Conservation (phyloP, 2,797 vertebrate genomes). For the Limosa lapponica region DNA sequence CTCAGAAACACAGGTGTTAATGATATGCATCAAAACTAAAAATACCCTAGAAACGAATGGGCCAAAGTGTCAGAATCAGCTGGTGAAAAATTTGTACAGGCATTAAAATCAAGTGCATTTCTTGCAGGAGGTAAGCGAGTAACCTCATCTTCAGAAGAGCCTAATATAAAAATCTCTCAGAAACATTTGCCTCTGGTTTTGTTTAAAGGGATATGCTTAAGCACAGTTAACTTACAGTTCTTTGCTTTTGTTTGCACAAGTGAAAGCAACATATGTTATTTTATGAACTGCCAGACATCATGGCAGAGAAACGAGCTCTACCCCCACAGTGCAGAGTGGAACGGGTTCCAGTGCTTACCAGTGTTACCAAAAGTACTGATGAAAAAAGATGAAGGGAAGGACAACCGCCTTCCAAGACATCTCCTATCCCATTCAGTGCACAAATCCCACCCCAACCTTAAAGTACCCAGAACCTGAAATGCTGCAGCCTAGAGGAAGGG, state of each 20-base stretch:
- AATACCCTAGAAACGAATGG: background rate
- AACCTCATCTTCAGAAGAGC: background rate
- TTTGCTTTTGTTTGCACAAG: slow-evolving; percentile 39
- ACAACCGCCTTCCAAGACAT: background rate
- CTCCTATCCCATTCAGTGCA: background rate
- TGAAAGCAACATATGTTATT: slow-evolving; percentile 14
- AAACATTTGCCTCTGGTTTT: background rate
- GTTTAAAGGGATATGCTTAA: background rate
- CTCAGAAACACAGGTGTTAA: background rate
- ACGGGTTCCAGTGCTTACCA: background rate
- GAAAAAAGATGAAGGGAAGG: background rate
- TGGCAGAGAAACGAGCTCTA: background rate
- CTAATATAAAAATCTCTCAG: background rate
- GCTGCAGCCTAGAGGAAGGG: background rate
- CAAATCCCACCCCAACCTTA: background rate
- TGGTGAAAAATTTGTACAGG: background rate
- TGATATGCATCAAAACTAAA: background rate
- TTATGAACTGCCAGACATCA: background rate
- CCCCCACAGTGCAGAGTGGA: background rate
- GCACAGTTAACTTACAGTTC: background rate
- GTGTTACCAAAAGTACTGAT: background rate
- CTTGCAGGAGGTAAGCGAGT: background rate
- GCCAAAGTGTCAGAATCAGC: background rate
- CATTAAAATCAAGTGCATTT: background rate
- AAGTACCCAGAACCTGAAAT: background rate